Evolutionary conservation across 2,888 invertebrate species (phyloP), one percentile per base, ranked within the genome.

Genomic region (Electrophaes corylata): DNA sequence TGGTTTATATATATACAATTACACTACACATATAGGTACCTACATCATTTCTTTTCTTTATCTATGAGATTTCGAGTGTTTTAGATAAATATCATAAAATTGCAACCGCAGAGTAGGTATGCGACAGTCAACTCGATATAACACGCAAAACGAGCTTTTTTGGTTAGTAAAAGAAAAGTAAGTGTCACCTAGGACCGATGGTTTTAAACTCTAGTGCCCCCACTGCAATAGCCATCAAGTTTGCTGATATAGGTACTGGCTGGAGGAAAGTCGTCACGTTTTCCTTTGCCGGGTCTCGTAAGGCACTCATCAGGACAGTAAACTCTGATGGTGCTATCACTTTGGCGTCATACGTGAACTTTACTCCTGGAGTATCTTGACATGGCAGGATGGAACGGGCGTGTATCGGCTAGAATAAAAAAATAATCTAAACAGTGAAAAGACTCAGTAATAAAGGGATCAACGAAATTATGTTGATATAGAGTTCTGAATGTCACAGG

Each of bases 301-400:
- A 79, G 0, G 98, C 98, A 73, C 98, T 97, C 98, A 98, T 98
- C 14, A 98, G 86, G 0, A 96, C 96, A 0, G 95, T 96, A 66
- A 98, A 92, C 60, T 95, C 94, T 10, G 87, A 84, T 0, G 96
- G 96, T 16, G 96, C 96, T 0, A 93, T 93, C 48, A 98, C 81
- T 80, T 92, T 82, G 6, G 97, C 97, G 51, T 94, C 92, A 79
- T 98, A 98, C 0, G 96, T 95, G 67, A 95, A 94, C 88, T 99
- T 99, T 0, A 98, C 96, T 0, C 95, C 94, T 0, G 98, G 98
- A 0, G 97, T 95, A 90, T 98, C 98, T 90, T 98, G 98, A 76
- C 98, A 98, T 0, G 98, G 98, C 1, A 98, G 71, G 66, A 98
- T 94, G 2, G 98, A 96, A 40, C 98, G 94, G 0, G 97, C 97